Percentiles rank a stretch among this genome's conserved stretches.
Conservation (phyloP, 53 echinoderm and acorn worm species). For the Zoroaster sp. region DNA sequence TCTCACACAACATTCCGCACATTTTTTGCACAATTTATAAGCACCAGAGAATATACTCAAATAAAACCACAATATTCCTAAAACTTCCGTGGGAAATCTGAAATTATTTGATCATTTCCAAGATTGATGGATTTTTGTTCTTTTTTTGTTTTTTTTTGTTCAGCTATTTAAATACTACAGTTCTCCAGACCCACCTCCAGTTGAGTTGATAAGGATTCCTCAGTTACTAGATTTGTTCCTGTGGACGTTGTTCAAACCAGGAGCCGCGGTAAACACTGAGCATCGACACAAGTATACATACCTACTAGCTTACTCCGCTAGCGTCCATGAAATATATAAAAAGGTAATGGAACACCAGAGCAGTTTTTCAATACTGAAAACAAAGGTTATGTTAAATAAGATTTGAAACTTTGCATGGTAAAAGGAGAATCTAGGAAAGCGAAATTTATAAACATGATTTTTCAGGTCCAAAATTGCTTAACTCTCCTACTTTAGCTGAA, state of each 20-base stretch:
- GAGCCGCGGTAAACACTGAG: constrained; percentile 77
- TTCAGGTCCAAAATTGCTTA: too few species aligned
- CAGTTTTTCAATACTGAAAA: not conserved
- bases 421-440: too few species aligned
- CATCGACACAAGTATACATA: constrained; percentile 91
- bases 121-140: not conserved
- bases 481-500: too few species aligned
- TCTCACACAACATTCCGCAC: too few species aligned
- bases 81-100: not conserved
- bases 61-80: not conserved
- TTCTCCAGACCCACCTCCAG: constrained; percentile 86
- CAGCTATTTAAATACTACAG: constrained; percentile 91
- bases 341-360: constrained; percentile 54
- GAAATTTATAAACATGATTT: too few species aligned
- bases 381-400: too few species aligned
- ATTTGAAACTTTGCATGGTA: too few species aligned
- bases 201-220: constrained; percentile 90
- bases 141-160: not conserved
- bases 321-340: constrained; percentile 93
- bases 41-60: not conserved
- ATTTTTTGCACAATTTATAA: not conserved
- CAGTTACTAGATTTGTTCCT: constrained; percentile 81
- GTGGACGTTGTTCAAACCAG: constrained; percentile 88
- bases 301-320: constrained; percentile 85
- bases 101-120: not conserved